Base-by-base conservation (phyloP, 2,797 vertebrate species). In the Muscicapa comitata region DNA sequence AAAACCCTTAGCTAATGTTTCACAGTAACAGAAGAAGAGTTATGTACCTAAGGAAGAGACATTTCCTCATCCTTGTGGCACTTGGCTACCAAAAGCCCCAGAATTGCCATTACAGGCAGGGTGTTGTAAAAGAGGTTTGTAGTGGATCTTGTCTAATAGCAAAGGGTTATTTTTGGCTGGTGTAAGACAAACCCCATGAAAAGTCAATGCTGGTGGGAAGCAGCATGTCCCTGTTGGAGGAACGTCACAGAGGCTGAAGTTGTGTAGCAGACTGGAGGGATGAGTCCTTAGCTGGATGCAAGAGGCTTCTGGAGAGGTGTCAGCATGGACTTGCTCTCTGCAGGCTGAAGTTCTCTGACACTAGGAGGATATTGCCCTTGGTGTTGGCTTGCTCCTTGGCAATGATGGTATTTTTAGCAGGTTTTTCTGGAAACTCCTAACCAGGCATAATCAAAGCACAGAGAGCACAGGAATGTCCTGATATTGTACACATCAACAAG, bases 341-440 rank as follows among this genome's bases (percentile, higher is more conserved):
- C 43, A 76, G 23, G n/a, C 10, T 2, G 5, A 37, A 51, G 20
- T 45, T 84, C 59, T 75, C 63, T 58, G 28, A 12, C 28, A 14
- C 14, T 37, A 5, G 45, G 45, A 54, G 31, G 21, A 18, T n/a
- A 11, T 28, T 92, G 48, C 58, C 72, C 23, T 57, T 61, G 48
- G 42, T 7, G 21, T 45, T 85, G 74, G 31, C 48, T 85, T 73
- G 43, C 71, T 90, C 33, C 59, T 70, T 83, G 43, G 62, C 42
- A 80, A 2, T 20, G 25, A 26, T 33, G 35, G 38, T 61, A 57
- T 47, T 85, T 82, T 61, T 67, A 90, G 81, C 53, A 89, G 33
- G 8, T 58, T 94, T 89, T 91, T 81, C 88, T 94, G 83, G 58
- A 74, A 90, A 58, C 23, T 72, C 80, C 58, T 54, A 72, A 38